Base-by-base conservation (phyloP, 2,113 vertebrate genomes). In the Sinosuthora webbiana region DNA sequence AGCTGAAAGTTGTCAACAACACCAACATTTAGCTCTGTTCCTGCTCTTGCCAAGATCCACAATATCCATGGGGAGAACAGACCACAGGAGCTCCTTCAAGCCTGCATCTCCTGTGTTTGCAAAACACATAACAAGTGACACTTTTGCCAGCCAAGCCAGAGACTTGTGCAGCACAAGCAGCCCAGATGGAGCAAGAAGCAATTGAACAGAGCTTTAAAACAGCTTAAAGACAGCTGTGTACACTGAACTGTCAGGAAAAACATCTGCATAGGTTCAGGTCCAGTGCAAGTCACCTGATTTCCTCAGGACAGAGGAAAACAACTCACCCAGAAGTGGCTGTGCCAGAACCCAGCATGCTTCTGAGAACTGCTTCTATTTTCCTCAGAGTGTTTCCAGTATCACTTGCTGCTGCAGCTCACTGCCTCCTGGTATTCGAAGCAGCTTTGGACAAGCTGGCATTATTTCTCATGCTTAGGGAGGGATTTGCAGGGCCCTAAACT, bases 391-490 rank as follows among this genome's bases (percentile, higher is more conserved):
- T 88, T 74, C 59, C 49, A 89, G 31, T 22, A 80, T 39, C 13
- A 2, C 37, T 90, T 87, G 71, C 59, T 87, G 80, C 45, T 80
- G 63, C 67, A 93, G 79, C 75, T 95, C 82, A 41, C 57, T 41
- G 49, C 41, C 64, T 88, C 75, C 79, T 77, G 63, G 53, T 73
- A 92, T 73, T 74, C 0, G 1, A 90, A 92, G 83, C 80, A 87
- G 93, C 94, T 94, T 74, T 95, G 69, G 80, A 90, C 90, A 93
- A 86, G 76, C 86, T 92, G 80, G 89, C 80, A 64, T 81, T 76
- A 80, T 83, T 57, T 84, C 89, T 78, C 35, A 1, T 41, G 68
- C 80, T 90, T 88, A 81, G 35, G 19, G 20, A 87, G 10, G 76
- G 89, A 95, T 96, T 87, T 92, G 63, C 79, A 92, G 73, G 83